Conservation (phyloP, 2,113 vertebrate genomes). For the Helogale parvula region DNA sequence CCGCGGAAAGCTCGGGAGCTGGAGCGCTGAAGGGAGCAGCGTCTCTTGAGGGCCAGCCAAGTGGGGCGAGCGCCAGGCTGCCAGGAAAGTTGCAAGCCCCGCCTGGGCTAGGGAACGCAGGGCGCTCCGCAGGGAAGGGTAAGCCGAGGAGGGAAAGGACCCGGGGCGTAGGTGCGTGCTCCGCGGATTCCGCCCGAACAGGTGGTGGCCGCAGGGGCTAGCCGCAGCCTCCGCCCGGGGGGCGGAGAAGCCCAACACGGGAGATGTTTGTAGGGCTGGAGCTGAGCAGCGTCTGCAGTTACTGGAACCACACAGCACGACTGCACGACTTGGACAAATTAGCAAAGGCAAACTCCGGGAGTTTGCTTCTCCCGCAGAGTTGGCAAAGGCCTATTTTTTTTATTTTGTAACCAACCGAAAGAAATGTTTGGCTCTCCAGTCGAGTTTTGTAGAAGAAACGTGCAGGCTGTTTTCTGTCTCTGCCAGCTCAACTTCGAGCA, state of each 20-base stretch:
- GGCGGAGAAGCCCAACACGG: not conserved
- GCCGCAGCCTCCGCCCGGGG: not conserved
- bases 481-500: not conserved
- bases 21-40: not conserved
- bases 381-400: not conserved
- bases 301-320: slow-evolving; percentile 39
- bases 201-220: not conserved
- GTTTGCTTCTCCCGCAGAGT: slow-evolving; percentile 25
- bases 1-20: not conserved
- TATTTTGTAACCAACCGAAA: not conserved
- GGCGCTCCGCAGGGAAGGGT: not conserved
- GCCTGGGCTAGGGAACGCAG: not conserved
- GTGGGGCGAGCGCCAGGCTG: not conserved
- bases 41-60: not conserved
- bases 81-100: not conserved
- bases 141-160: not conserved
- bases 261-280: not conserved
- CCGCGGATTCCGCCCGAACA: not conserved
- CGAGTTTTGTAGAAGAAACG: not conserved
- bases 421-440: not conserved
- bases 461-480: not conserved
- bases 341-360: slow-evolving; percentile 27
- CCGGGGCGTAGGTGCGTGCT: not conserved
- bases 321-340: slow-evolving; percentile 46
- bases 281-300: not conserved